Evolutionary conservation across 92 coral and sea anemone species (phyloP).

Genomic region (Nematostella vectensis): DNA sequence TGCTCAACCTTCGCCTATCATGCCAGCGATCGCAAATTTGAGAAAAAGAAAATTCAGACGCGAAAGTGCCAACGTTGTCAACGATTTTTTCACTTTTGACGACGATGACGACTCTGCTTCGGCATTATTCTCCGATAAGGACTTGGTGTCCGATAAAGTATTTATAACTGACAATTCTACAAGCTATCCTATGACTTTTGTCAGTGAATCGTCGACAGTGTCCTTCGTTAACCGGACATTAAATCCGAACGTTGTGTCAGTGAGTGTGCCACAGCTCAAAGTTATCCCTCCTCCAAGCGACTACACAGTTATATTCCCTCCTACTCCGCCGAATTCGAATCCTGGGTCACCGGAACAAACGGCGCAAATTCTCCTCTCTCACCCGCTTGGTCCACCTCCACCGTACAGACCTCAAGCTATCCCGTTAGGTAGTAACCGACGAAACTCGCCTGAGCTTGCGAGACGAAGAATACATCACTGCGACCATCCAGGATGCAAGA

Average conservation of each 20-base stretch:
- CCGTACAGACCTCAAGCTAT: slow-evolving; percentile 47
- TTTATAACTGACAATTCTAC: slow-evolving; percentile 50
- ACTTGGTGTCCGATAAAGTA: slow-evolving; percentile 61
- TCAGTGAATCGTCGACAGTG: slow-evolving; percentile 5
- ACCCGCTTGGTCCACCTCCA: slow-evolving; percentile 89
- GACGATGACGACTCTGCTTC: slow-evolving; percentile 41
- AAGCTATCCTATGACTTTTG: slow-evolving; percentile 2
- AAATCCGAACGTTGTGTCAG: slow-evolving; percentile 32
- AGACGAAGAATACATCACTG: slow-evolving; percentile 92
- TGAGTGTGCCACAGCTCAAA: slow-evolving; percentile 48
- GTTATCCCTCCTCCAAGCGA: slow-evolving; percentile 83
- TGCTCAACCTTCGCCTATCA: slow-evolving; percentile 76
- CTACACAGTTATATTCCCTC: slow-evolving; percentile 86
- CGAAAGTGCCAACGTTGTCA: slow-evolving; percentile 98
- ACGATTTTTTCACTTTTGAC: slow-evolving; percentile 89
- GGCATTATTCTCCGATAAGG: slow-evolving; percentile 42
- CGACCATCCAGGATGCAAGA: slow-evolving; percentile 97
- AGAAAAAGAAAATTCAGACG: slow-evolving; percentile 95
- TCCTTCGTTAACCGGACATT: slow-evolving; percentile 19
- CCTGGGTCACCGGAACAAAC: slow-evolving; percentile 99
- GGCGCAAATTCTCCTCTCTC: slow-evolving; percentile 50
- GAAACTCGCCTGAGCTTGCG: slow-evolving; percentile 84
- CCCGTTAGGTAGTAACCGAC: slow-evolving; percentile 34
- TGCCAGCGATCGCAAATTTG: slow-evolving; percentile 55
- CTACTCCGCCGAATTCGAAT: slow-evolving; percentile 96